A percentile compares a stretch with the other conserved stretches of the same genome.
Evolutionary conservation across 2,113 vertebrate species (phyloP).

Genomic region (Hemicordylus capensis): DNA sequence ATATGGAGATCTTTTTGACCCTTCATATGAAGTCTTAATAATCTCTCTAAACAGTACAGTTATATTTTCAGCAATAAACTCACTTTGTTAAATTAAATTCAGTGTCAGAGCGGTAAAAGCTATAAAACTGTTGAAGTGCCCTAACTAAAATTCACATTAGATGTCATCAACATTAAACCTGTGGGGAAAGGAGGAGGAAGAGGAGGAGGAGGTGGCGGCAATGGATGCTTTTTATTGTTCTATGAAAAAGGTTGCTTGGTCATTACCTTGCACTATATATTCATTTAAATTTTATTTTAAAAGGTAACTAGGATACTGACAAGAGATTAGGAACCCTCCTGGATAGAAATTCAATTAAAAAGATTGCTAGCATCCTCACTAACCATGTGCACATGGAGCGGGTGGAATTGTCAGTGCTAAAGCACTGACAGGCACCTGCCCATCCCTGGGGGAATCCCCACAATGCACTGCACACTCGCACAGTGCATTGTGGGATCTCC

Average conservation of each 20-base stretch:
- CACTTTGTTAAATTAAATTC: slow-evolving; percentile 19
- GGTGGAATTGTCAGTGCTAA: too few species aligned
- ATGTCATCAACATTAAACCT: neutral
- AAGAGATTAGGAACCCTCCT: neutral
- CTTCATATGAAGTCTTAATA: neutral
- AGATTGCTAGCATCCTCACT: too few species aligned
- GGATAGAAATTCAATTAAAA: neutral
- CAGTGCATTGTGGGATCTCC: too few species aligned
- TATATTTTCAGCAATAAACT: slow-evolving; percentile 3
- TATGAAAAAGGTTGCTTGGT: neutral
- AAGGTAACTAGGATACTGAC: neutral
- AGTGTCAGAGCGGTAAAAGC: neutral
- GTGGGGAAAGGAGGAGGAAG: neutral
- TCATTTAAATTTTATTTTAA: slow-evolving; percentile 9
- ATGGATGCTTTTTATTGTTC: neutral
- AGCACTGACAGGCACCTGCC: too few species aligned
- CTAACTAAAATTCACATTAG: slow-evolving; percentile 14
- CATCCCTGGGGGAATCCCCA: too few species aligned
- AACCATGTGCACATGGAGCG: too few species aligned
- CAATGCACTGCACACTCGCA: too few species aligned
- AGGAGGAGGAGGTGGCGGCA: too few species aligned
- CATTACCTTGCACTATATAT: neutral
- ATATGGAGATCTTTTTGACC: neutral
- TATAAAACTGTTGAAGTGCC: slow-evolving; percentile 25
- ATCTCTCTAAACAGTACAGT: slow-evolving; percentile 10